Conservation (phyloP, 2,888 invertebrate species). For the Volucella inflata region DNA sequence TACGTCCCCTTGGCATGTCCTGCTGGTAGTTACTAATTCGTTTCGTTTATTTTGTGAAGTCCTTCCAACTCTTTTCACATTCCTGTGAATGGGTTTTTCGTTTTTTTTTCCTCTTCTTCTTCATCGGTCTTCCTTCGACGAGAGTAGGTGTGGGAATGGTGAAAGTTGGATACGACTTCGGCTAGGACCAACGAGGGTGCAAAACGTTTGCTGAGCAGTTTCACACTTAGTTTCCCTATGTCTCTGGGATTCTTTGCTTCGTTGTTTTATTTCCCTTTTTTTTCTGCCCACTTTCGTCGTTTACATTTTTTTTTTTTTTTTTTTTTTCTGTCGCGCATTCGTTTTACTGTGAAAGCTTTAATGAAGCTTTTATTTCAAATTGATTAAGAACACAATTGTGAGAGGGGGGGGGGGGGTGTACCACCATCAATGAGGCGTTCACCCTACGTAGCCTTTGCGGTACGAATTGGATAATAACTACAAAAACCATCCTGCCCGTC, state of each 20-base stretch:
- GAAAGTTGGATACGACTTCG: slow-evolving; percentile 5
- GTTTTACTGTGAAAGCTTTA: slow-evolving; percentile 69
- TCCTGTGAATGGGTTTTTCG: neutral
- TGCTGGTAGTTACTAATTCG: slow-evolving; percentile 28
- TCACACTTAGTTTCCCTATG: slow-evolving; percentile 67
- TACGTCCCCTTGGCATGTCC: slow-evolving; percentile 19
- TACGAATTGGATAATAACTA: slow-evolving; percentile 41
- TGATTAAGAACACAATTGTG: slow-evolving; percentile 69
- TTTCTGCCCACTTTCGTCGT: neutral
- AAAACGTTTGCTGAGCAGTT: slow-evolving; percentile 58
- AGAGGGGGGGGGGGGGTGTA: neutral
- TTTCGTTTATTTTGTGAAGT: neutral
- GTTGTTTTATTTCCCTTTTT: slow-evolving; percentile 9
- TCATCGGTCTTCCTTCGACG: neutral
- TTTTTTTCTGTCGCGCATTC: slow-evolving; percentile 31
- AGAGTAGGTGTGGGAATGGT: neutral
- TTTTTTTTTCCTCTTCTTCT: neutral
- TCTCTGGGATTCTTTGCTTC: neutral
- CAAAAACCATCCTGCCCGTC: slow-evolving; percentile 35
- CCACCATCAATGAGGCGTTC: neutral
- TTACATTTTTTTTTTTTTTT: neutral
- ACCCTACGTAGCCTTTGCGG: neutral
- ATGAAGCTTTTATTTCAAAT: slow-evolving; percentile 73
- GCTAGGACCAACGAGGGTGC: slow-evolving; percentile 16
- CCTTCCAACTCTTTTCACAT: neutral